A percentile compares a stretch with the other conserved stretches of the same genome.
These are phyloP conservation scores for Mechanitis mazaeus DNA, from an alignment of 2,888 invertebrate species.

Conservation along the genomic window DNA sequence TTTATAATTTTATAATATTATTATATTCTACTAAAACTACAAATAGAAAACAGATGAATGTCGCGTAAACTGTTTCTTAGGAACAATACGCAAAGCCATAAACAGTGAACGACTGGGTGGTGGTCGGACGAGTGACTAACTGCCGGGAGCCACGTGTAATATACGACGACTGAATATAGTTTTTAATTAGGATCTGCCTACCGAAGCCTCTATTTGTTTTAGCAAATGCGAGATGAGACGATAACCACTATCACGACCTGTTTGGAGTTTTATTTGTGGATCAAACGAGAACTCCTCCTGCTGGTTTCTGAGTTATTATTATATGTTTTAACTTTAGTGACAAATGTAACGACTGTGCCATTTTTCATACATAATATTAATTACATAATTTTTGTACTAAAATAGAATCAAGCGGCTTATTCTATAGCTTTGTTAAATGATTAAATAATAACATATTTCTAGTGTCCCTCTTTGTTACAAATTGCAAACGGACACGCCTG, in stretches of 20 bases:
- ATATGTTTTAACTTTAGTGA: too few species aligned
- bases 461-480: background rate
- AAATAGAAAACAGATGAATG: slow-evolving; percentile 9
- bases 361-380: too few species aligned
- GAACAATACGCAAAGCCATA: slow-evolving; percentile 43
- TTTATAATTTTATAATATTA: background rate
- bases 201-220: slow-evolving; percentile 68
- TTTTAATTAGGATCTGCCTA: slow-evolving; percentile 70
- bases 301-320: background rate
- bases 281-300: slow-evolving; percentile 26
- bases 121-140: slow-evolving; percentile 57
- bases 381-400: too few species aligned
- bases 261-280: slow-evolving; percentile 57
- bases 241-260: slow-evolving; percentile 57
- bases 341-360: too few species aligned
- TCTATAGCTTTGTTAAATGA: background rate
- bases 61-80: slow-evolving; percentile 27
- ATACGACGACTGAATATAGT: slow-evolving; percentile 63
- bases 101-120: slow-evolving; percentile 60
- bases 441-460: background rate
- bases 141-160: slow-evolving; percentile 58
- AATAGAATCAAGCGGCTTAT: too few species aligned
- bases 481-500: slow-evolving; percentile 6
- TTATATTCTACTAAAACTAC: slow-evolving; percentile 7
- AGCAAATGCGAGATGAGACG: slow-evolving; percentile 59